Base-by-base conservation (phyloP, 2,888 invertebrate genomes). In the Brachyopa scutellaris region DNA sequence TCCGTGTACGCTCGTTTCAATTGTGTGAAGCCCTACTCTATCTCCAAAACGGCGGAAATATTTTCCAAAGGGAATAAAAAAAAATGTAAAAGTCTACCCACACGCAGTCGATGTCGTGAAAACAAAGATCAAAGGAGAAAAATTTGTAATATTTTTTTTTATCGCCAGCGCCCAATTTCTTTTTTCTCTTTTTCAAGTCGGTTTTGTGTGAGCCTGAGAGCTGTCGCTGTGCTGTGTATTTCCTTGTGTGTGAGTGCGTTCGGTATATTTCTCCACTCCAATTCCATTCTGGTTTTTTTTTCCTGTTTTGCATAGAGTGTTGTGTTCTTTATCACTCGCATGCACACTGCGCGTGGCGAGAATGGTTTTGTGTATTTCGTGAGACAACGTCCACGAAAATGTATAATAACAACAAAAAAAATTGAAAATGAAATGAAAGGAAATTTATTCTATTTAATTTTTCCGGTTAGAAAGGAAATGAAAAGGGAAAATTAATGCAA, bases 111-210 rank as follows among this genome's bases (percentile, higher is more conserved):
- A 55, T 31, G 23, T 13, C 38, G 62, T 69, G 57, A 59, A 69
- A 42, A 51, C 51, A 55, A 59, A 47, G 29, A 13, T 51, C 17
- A 4, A 26, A 9, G 15, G 47, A 36, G 49, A 13, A 74, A 38
- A 57, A 70, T 49, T n/a, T n/a, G 59, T 38, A 42, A 31, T 31
- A 57, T 29, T 64, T 26, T 21, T 76, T 69, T 53, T 26, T 49
- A 59, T 82, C 64, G 82, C 66, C 82, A 82, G 82, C 82, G 82
- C 82, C 82, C 82, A 82, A 72, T 82, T 77, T 76, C 59, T 64
- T 76, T 49, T 49, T 62, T 64, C 55, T 57, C 26, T 61, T 31
- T 53, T 79, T 53, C 53, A 26, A 51, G 38, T 59, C 40, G 49
- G 42, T 33, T 59, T 21, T 8, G 53, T 13, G 36, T 17, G 8